Evolutionary conservation across 2,888 invertebrate genomes (phyloP), one percentile per base, ranked within the genome.

Genomic region (Bhutanitis thaidina): DNA sequence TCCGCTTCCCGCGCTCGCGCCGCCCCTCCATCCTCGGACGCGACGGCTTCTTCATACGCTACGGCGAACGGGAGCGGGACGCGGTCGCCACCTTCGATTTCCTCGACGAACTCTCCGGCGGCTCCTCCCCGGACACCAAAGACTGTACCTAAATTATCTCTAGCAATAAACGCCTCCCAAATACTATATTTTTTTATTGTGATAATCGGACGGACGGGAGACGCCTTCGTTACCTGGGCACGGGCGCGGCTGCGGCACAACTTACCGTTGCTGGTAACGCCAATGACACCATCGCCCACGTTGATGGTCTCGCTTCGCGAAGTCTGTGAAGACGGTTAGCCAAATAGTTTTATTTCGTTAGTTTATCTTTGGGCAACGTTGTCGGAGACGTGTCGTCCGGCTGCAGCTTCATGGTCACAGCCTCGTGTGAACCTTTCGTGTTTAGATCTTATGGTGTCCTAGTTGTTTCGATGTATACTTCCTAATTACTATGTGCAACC

Each of bases 71-170:
- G 70, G 95, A 95, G 74, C 91, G 91, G 56, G 94, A 94, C 72
- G 95, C 95, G 56, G 93, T 95, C 62, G 93, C 94, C 57, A 93
- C 92, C 65, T 95, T 95, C 87, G 94, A 95, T 87, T 95, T 95
- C 90, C 91, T 95, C 65, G 93, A 95, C 80, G 93, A 93, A 67
- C 80, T 94, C 65, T 83, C 90, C 66, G 80, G 71, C 59, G 78
- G 76, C 57, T 78, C 83, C 55, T 76, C 83, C 55, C 86, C 85
- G 65, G 86, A 76, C 67, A 73, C 84, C 85, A 85, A 82, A 80
- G 81, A 86, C 84, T 84, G 83, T 78, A 77, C 74, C 71, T 78
- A 73, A 67, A 68, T 69, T 77, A 47, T 39, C 4, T 48, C 4
- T 48, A 80, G 78, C 77, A 75, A 77, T 80, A 77, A 74, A 72